Conservation (phyloP, 2,888 invertebrate genomes). For the Miltochrista miniata region DNA sequence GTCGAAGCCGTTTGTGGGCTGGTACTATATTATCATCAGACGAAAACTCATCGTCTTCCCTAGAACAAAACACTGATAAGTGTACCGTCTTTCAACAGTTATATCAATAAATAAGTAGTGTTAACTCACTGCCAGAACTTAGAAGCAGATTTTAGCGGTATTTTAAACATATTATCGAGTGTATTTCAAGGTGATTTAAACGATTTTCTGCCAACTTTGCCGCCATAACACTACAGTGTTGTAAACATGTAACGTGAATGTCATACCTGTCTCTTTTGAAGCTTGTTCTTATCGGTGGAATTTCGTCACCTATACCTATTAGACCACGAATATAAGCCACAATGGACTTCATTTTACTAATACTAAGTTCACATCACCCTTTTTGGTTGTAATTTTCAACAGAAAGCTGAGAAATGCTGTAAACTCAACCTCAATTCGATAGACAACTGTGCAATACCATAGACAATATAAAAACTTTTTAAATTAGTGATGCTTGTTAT, state of each 20-base stretch:
- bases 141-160: constrained; percentile 64
- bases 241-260: constrained; percentile 77
- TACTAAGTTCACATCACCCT: constrained; percentile 69
- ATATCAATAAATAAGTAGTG: background rate
- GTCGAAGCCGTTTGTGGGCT: constrained; percentile 65
- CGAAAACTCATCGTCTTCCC: constrained; percentile 68
- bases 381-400: constrained; percentile 27
- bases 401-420: constrained; percentile 40
- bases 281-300: constrained; percentile 54
- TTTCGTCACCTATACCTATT: constrained; percentile 66
- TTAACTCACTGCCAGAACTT: constrained; percentile 72
- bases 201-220: constrained; percentile 63
- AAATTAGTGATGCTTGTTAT: no score
- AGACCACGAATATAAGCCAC: constrained; percentile 72
- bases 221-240: constrained; percentile 74
- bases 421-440: constrained; percentile 34
- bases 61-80: constrained; percentile 49
- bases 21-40: constrained; percentile 68
- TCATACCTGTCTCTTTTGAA: constrained; percentile 80
- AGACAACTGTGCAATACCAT: constrained; percentile 46
- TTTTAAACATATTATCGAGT: constrained; percentile 55
- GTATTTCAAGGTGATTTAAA: constrained; percentile 24
- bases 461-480: constrained; percentile 2
- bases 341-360: constrained; percentile 71
- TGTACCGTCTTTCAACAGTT: background rate